A percentile compares a stretch with the other conserved stretches of the same genome.
These are phyloP conservation scores for Orchesellides sinensis DNA, from an alignment of 2,888 invertebrate genomes.

Conservation along the genomic window DNA sequence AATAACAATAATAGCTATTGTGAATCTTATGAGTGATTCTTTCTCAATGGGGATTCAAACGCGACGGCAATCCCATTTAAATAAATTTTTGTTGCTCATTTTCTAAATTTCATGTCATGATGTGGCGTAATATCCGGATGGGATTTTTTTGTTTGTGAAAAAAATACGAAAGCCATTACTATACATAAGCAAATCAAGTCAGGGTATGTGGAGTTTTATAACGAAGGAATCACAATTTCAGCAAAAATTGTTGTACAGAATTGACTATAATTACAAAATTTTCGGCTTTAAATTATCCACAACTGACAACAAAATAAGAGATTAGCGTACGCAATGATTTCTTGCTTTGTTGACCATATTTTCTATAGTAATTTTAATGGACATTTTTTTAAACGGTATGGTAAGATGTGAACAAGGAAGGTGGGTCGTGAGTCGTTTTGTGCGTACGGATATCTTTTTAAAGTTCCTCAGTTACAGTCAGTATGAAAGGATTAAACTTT, in stretches of 20 bases:
- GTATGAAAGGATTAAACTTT: too few relatives aligned
- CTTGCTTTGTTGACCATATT: conserved; percentile 6
- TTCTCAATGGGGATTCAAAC: conserved; percentile 47
- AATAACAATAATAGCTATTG: conserved; percentile 15
- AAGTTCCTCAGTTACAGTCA: too few relatives aligned
- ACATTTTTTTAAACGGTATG: too few relatives aligned
- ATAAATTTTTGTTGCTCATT: conserved; percentile 7
- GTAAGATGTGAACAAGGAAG: too few relatives aligned
- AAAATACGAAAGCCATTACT: too few relatives aligned
- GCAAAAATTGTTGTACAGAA: conserved; percentile 50
- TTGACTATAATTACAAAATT: conserved; percentile 54
- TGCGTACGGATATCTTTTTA: too few relatives aligned
- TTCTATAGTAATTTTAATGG: conserved; percentile 19
- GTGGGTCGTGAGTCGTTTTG: too few relatives aligned
- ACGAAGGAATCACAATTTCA: conserved; percentile 6
- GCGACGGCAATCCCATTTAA: conserved; percentile 44
- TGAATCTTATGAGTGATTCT: conserved; percentile 32
- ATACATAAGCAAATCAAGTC: background rate
- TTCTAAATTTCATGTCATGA: conserved; percentile 16
- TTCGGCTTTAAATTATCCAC: conserved; percentile 59
- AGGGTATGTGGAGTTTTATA: background rate
- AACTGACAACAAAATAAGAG: conserved; percentile 60
- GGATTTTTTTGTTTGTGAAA: too few relatives aligned
- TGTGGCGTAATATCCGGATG: conserved; percentile 14
- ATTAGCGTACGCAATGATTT: conserved; percentile 29